phyloP scores from a whole-genome alignment of 2,888 invertebrate species.

The Himalopsyche tibetana region DNA sequence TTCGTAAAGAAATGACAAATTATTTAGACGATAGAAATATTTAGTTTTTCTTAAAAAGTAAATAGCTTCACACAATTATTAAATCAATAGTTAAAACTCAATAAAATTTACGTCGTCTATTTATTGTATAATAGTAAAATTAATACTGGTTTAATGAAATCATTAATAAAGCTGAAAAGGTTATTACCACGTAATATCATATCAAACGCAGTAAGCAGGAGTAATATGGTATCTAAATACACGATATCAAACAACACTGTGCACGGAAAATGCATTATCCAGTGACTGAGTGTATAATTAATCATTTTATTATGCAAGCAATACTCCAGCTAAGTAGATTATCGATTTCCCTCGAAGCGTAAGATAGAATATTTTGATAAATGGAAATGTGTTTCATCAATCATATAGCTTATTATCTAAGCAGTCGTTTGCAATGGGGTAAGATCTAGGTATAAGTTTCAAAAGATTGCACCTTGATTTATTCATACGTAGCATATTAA shows the following conservation, averaged over 20 bases:
- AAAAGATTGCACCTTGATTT: not conserved
- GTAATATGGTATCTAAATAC: no score
- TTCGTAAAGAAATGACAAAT: no score
- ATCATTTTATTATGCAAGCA: not conserved
- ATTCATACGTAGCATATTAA: not conserved
- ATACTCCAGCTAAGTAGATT: not conserved
- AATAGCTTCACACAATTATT: no score
- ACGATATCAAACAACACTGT: not conserved
- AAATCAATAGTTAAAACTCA: no score
- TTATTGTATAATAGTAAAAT: no score
- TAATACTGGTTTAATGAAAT: no score
- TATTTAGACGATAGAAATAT: no score
- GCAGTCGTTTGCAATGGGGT: not conserved
- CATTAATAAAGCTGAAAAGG: no score
- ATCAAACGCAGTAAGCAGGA: no score
- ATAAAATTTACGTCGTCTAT: no score
- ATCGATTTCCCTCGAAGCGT: not conserved
- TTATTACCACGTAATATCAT: no score
- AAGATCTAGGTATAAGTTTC: not conserved
- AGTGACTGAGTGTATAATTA: not conserved
- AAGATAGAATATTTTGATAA: not conserved
- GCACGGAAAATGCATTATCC: conserved; percentile 11
- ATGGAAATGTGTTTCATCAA: conserved; percentile 18
- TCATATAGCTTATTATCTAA: not conserved
- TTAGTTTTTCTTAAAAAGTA: no score